Base-by-base conservation (phyloP, 2,797 vertebrate species). In the Ficedula albicollis region DNA sequence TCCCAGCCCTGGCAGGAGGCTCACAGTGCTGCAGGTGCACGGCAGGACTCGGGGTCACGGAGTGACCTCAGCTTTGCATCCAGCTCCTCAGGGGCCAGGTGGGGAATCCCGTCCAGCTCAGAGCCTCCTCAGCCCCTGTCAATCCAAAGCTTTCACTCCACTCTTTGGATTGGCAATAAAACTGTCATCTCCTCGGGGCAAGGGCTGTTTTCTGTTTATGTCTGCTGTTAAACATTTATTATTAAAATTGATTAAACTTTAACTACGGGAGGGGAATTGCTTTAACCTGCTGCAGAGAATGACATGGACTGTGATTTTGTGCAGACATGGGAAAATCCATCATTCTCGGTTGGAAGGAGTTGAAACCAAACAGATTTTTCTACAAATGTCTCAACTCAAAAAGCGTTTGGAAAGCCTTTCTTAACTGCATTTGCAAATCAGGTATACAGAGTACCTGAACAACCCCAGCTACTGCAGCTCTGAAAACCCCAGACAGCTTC, bases 41-140 rank as follows among this genome's bases (percentile, higher is more conserved):
- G 67, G 62, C 23, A 75, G 76, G 79, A 41, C 5, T 18, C 0
- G 0, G 46, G 59, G 17, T 36, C 7, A 12, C 0, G 3, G 36
- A 32, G 20, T 27, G 64, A 43, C 22, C 14, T 7, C 38, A 46
- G 0, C 43, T 80, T 56, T 30, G 20, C 59, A 15, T 44, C 5
- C 1, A 0, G 0, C 10, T 86, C 51, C 73, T 56, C 1, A 1
- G 22, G 59, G 9, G 21, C 29, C 0, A 6, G 51, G 43, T 34
- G 30, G 60, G 64, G 75, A 26, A 7, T 2, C 55, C 52, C 10
- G 2, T 34, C 36, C 73, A n/a, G 20, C 30, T 51, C 10, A 0
- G 39, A 46, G 36, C 43, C 10, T 26, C 39, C 0, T 0, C 30
- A 29, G 29, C 2, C 14, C 8, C 3, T 1, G 1, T 34, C 6